Evolutionary conservation across 2,888 invertebrate species (phyloP), one percentile per base, ranked within the genome.

Genomic region (Drosophila nr. fundita): DNA sequence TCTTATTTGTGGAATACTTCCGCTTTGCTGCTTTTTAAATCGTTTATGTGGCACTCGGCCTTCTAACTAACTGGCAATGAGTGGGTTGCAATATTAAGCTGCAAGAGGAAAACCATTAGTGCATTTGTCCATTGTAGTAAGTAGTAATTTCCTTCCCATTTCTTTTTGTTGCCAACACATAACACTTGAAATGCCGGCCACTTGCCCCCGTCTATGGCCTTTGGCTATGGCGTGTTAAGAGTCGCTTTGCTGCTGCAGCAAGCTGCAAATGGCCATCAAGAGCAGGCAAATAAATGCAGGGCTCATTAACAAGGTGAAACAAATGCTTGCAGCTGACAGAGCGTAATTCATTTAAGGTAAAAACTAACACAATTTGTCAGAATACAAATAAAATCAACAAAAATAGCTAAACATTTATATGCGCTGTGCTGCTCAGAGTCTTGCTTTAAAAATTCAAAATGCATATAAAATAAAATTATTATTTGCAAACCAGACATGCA

Each of bases 1-100:
- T 49, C 48, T 58, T 73, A 71, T 82, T 76, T 85, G 72, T 59
- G 6, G 27, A 74, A 66, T 63, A 70, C 81, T 86, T 85, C 68
- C 79, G 86, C 65, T 50, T 68, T 71, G 69, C 50, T 78, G 68
- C 73, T 53, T 67, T 74, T 77, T 68, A 82, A 70, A 70, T 53
- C 72, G 74, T 72, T 74, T 68, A 74, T 79, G 68, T 79, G 65
- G 68, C 61, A 68, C 65, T 58, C 52, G 61, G 53, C 15, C 55
- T 57, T 67, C 61, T 32, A 18, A 52, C 11, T 45, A 24, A 13
- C 21, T 36, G 64, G 58, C n/a, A 59, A 34, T 50, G 50, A 38
- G n/a, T 66, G 36, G 57, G 21, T 70, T 40, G 34, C 50, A 63
- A 57, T 57, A 60, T 60, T 61, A n/a, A 61, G 42, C 52, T 53